phyloP scores from a whole-genome alignment of 2,797 vertebrate species.

The Enteromius anoplus region DNA sequence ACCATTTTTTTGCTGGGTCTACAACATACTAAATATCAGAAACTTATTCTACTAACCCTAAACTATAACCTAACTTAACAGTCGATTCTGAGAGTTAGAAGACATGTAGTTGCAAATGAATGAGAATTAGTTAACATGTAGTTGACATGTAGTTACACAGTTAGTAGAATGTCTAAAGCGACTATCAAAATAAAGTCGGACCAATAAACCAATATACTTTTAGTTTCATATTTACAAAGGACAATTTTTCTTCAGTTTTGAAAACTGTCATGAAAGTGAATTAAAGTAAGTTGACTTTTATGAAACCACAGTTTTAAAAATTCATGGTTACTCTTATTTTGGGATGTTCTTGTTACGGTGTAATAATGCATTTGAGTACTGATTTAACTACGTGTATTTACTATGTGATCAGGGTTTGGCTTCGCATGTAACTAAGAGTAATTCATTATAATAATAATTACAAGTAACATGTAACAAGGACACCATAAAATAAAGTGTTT shows the following conservation, averaged over 20 bases:
- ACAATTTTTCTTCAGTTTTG: neutral
- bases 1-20: no score
- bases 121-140: no score
- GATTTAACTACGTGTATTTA: neutral
- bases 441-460: neutral
- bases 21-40: no score
- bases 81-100: no score
- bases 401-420: neutral
- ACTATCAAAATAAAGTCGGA: no score
- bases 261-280: neutral
- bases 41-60: no score
- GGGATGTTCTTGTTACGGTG: neutral
- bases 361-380: neutral
- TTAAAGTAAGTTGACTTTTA: neutral
- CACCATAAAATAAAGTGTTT: neutral
- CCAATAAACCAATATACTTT: neutral
- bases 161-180: no score
- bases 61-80: no score
- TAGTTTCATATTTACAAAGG: neutral
- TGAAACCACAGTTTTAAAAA: neutral
- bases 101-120: no score
- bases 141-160: no score
- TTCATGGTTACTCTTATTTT: neutral
- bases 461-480: neutral
- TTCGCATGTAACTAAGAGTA: neutral